phyloP scores from a whole-genome alignment of 2,113 vertebrate genomes.

The Cyprinus carpio region DNA sequence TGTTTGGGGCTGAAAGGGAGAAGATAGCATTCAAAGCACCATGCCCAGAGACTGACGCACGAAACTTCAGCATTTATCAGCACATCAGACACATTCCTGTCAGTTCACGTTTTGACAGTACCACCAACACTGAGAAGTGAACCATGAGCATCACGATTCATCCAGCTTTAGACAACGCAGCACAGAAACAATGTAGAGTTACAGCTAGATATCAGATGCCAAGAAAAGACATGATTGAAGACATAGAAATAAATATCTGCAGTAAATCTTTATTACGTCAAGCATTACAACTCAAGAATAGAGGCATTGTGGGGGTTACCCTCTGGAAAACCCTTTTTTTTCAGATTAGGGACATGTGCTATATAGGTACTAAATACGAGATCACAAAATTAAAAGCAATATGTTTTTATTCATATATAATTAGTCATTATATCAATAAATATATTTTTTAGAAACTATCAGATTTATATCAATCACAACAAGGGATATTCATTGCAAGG shows the following conservation, averaged over 20 bases:
- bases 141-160: neutral
- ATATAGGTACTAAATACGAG: neutral
- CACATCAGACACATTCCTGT: slow-evolving; percentile 62
- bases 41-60: slow-evolving; percentile 71
- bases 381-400: neutral
- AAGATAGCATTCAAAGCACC: slow-evolving; percentile 72
- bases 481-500: neutral
- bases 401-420: no score
- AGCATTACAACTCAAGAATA: neutral
- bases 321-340: neutral
- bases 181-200: neutral
- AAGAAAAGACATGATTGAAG: neutral
- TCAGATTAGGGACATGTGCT: neutral
- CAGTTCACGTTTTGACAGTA: slow-evolving; percentile 56
- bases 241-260: neutral
- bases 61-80: slow-evolving; percentile 65
- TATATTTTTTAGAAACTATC: no score
- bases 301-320: neutral
- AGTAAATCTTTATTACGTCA: neutral
- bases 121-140: slow-evolving; percentile 23
- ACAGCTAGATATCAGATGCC: neutral
- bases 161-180: slow-evolving; percentile 8
- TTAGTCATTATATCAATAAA: no score
- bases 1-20: slow-evolving; percentile 70
- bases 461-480: neutral